Base-by-base conservation (phyloP, 2,888 invertebrate genomes). In the Lissocephala sabroskyi region DNA sequence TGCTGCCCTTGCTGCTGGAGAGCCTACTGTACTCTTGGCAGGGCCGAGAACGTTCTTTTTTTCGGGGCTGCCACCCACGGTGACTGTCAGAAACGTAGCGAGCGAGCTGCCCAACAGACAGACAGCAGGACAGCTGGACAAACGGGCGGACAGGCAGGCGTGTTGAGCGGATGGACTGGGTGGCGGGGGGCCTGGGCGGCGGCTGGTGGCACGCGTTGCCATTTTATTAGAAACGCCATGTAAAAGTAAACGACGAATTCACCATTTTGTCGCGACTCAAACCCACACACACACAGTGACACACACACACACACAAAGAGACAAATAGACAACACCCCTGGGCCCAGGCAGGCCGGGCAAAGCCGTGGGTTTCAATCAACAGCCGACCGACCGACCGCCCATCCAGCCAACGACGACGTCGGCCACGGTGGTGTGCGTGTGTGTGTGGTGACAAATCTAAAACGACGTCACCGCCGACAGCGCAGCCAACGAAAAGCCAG, bases 201-300 rank as follows among this genome's bases (percentile, higher is more conserved):
- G 41, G 16, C 19, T 32, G 32, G 28, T 18, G 52, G 49, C 71
- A 67, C 55, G 51, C 56, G 70, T 77, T 76, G 75, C 74, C 75
- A 75, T 75, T 75, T 75, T 74, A 70, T 79, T 66, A 66, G 78
- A 58, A 57, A 64, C 66, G 73, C 78, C 76, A 78, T 77, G 78
- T 71, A 67, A 77, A 65, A 45, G 41, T 45, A 32, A 52, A 41
- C 13, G 42, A 61, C 51, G 52, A 75, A 67, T 78, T 78, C 71
- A 71, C 78, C 71, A 71, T 71, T 71, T 71, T 71, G 71, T 71
- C 76, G 62, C 64, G 40, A 52, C 52, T 49, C 41, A 41, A 39
- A 39, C 46, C 53, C 39, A 41, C 32, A 48, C 19, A 41, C 23
- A 37, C 33, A 36, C n/a, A 42, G 19, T 28, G 16, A 40, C 17